Conservation (phyloP, 2,888 invertebrate genomes). For the Hydrotaea cyrtoneurina region DNA sequence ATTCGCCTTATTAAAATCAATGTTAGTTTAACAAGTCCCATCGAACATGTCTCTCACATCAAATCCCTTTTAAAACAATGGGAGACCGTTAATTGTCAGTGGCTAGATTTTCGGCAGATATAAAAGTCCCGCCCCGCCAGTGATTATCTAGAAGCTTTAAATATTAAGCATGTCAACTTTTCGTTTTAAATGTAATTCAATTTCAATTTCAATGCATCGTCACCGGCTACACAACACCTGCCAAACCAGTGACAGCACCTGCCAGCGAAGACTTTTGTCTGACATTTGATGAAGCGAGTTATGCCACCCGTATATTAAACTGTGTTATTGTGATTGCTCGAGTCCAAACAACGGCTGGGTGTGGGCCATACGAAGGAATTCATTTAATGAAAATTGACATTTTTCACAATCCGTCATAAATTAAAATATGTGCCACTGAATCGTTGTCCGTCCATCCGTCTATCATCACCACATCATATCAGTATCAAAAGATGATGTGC, state of each 20-base stretch:
- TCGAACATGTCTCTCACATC: too few species aligned
- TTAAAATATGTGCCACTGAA: slow-evolving; percentile 47
- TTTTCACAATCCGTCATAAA: slow-evolving; percentile 59
- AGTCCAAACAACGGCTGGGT: slow-evolving; percentile 15
- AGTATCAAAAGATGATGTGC: not conserved
- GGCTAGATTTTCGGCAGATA: too few species aligned
- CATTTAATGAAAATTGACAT: slow-evolving; percentile 51
- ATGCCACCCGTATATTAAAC: slow-evolving; percentile 7
- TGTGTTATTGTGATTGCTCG: slow-evolving; percentile 20
- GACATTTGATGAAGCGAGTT: not conserved
- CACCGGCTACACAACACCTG: not conserved
- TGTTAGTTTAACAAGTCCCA: too few species aligned
- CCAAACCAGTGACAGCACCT: not conserved
- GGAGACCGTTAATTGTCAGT: too few species aligned
- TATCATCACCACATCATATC: not conserved
- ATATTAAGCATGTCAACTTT: not conserved
- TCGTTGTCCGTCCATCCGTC: not conserved
- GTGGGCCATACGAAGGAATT: not conserved
- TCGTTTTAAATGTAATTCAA: too few species aligned
- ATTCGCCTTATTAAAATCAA: too few species aligned
- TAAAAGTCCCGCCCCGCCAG: too few species aligned
- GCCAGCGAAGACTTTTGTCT: not conserved
- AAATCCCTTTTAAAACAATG: too few species aligned
- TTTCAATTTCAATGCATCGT: not conserved
- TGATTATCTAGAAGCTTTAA: too few species aligned